Conservation (phyloP, 2,797 vertebrate genomes). For the Myotis daubentonii region DNA sequence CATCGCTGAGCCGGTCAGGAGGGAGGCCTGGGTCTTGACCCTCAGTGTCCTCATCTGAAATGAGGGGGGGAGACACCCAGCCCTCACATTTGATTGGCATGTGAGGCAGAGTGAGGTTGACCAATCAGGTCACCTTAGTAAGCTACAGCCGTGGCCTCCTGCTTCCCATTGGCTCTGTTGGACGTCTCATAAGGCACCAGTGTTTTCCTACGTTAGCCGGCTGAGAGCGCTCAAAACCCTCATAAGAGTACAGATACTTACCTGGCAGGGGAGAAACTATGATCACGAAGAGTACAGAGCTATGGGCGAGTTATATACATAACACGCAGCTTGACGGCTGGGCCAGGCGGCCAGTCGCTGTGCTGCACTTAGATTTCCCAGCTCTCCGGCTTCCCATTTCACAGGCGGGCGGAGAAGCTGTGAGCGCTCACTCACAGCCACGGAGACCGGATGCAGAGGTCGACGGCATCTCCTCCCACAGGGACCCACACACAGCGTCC, state of each 20-base stretch:
- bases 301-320: too few species aligned
- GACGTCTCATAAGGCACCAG: background rate
- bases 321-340: background rate
- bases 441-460: accelerated
- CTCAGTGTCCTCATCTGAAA: background rate
- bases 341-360: background rate
- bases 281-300: background rate
- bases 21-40: background rate
- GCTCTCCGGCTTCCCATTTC: background rate
- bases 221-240: background rate
- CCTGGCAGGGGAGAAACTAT: too few species aligned
- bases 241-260: too few species aligned
- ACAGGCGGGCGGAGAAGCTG: background rate
- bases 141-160: background rate
- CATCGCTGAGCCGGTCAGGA: background rate
- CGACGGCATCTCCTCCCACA: background rate
- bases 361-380: background rate
- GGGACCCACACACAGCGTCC: accelerated
- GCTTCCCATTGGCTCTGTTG: background rate
- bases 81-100: background rate
- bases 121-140: background rate
- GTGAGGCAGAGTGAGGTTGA: background rate
- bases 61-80: background rate
- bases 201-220: background rate
- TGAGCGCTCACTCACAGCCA: background rate